phyloP scores from a whole-genome alignment of 2,888 invertebrate genomes.

The Agapetus fuscipes region DNA sequence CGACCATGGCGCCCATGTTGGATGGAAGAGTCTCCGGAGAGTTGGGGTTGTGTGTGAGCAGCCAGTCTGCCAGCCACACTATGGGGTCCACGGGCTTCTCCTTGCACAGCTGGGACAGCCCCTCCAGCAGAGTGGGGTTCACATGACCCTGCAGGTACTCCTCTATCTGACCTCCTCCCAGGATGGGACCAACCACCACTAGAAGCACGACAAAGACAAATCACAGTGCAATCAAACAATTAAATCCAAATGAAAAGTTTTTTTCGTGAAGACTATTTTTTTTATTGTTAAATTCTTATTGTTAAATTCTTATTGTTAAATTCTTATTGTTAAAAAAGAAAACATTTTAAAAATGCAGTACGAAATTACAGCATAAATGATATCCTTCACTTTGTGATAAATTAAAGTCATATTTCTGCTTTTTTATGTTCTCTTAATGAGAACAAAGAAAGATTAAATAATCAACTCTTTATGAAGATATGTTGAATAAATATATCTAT shows the following conservation, averaged over 20 bases:
- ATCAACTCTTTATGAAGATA: no score
- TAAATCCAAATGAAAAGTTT: no score
- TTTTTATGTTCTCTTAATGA: no score
- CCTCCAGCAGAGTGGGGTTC: slow-evolving; percentile 53
- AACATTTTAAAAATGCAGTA: no score
- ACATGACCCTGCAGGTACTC: slow-evolving; percentile 62
- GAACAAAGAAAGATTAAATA: no score
- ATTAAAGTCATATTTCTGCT: no score
- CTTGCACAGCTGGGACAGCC: slow-evolving; percentile 54
- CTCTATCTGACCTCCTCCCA: slow-evolving; percentile 48
- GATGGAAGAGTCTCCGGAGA: slow-evolving; percentile 40
- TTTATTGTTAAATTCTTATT: neutral
- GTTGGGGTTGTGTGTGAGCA: slow-evolving; percentile 66
- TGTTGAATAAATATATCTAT: no score
- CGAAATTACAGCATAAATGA: no score
- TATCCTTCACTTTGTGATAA: no score
- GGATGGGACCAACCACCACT: slow-evolving; percentile 70
- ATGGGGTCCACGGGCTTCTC: slow-evolving; percentile 68
- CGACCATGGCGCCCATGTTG: neutral
- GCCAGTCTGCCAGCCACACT: slow-evolving; percentile 67
- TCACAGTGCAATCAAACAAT: no score
- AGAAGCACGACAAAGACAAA: slow-evolving; percentile 23
- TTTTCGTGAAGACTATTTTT: no score
- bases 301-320: neutral
- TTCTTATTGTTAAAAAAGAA: no score